Percentiles rank a stretch among this genome's conserved stretches.
Evolutionary conservation across 1,140 invertebrate genomes (phyloP).

Genomic region (Meloidogyne chitwoodi): DNA sequence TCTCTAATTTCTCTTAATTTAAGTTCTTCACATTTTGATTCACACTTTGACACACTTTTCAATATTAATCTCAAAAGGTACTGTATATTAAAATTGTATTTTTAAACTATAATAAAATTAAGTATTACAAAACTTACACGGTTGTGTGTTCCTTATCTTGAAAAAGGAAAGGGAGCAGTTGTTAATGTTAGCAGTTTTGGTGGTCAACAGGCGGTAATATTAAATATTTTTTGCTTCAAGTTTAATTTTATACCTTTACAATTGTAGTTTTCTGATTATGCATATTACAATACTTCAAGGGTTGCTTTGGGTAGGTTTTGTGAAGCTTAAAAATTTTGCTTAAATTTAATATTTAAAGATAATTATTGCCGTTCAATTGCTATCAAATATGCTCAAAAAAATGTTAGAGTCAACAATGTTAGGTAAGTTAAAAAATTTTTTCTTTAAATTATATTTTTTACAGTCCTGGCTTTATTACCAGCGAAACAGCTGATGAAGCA

Average conservation of each 20-base stretch:
- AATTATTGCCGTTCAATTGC: constrained; percentile 25
- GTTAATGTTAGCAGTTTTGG: constrained; percentile 35
- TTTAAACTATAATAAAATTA: not conserved
- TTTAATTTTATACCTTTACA: constrained; percentile 1
- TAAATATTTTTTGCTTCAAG: not conserved
- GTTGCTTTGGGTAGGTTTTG: constrained; percentile 3
- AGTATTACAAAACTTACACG: constrained; percentile 29
- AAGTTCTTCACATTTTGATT: constrained; percentile 2
- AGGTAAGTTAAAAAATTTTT: constrained; percentile 3
- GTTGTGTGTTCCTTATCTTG: constrained; percentile 22
- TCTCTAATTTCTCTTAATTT: not conserved
- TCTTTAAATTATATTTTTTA: not conserved
- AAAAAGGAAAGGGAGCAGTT: constrained; percentile 23
- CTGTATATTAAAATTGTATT: not conserved
- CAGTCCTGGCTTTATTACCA: constrained; percentile 28
- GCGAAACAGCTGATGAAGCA: constrained; percentile 18
- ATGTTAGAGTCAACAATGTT: constrained; percentile 20
- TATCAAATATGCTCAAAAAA: constrained; percentile 17
- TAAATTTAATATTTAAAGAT: not conserved
- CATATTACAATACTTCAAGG: constrained; percentile 21
- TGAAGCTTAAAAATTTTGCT: not conserved
- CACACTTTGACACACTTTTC: constrained; percentile 30
- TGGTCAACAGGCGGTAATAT: constrained; percentile 23
- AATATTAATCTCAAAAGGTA: constrained; percentile 33
- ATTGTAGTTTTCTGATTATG: constrained; percentile 24